A percentile compares a stretch with the other conserved stretches of the same genome.
These are phyloP conservation scores for Muricea muricata DNA, from an alignment of 92 coral and sea anemone species.

Conservation along the genomic window DNA sequence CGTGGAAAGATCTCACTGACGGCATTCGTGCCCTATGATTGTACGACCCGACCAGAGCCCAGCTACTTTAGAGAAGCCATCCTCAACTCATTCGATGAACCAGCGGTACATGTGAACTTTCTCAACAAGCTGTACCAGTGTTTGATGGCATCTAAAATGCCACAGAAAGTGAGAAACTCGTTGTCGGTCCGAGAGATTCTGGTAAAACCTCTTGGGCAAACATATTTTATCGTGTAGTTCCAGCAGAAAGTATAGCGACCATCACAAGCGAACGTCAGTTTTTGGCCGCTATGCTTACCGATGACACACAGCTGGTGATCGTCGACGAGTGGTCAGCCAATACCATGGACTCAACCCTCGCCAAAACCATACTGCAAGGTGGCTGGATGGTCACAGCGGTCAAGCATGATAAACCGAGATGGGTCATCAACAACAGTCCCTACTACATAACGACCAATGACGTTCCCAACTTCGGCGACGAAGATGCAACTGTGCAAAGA, in stretches of 20 bases:
- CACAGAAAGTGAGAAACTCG: conserved; percentile 33
- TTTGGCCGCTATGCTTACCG: conserved; percentile 24
- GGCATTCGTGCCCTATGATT: conserved; percentile 9
- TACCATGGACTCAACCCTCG: conserved; percentile 26
- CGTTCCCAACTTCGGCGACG: conserved; percentile 34
- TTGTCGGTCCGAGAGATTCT: conserved; percentile 11
- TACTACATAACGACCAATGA: conserved; percentile 21
- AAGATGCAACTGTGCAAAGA: not conserved
- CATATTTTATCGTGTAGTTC: not conserved
- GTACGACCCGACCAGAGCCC: not conserved
- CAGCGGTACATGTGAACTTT: conserved; percentile 11
- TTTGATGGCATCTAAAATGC: not conserved
- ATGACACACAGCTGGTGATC: conserved; percentile 29
- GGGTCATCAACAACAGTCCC: not conserved
- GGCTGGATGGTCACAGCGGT: conserved; percentile 34
- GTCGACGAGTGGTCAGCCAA: conserved; percentile 18
- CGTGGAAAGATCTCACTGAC: conserved; percentile 1
- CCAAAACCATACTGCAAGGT: conserved; percentile 31
- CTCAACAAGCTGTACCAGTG: conserved; percentile 43
- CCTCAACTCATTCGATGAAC: conserved; percentile 6
- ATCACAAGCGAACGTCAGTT: conserved; percentile 35
- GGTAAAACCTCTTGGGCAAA: conserved; percentile 43
- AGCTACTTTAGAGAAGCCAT: conserved; percentile 15
- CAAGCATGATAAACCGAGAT: conserved; percentile 24
- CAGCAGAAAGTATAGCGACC: not conserved